Evolutionary conservation across 2,888 invertebrate species (phyloP).

Genomic region (Drosophila ezoana): DNA sequence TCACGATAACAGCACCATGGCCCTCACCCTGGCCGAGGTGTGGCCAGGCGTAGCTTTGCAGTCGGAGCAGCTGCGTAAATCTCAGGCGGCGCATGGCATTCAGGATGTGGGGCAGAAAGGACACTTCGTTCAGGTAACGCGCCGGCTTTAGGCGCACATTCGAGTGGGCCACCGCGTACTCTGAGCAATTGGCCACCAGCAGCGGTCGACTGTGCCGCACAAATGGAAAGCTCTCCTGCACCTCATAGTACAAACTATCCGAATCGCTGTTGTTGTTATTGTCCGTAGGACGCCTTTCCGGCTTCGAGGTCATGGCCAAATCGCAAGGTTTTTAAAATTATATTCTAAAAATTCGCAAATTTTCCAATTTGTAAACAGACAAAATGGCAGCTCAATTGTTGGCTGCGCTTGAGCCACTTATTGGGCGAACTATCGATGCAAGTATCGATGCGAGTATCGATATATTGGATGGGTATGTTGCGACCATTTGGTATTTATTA

Average conservation of each 20-base stretch:
- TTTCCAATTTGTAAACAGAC: neutral
- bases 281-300: neutral
- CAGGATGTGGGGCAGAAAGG: constrained; percentile 41
- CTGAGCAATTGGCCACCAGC: constrained; percentile 47
- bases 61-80: constrained; percentile 41
- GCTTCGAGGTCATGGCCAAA: neutral
- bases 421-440: neutral
- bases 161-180: constrained; percentile 56
- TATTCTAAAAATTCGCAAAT: neutral
- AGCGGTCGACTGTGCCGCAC: constrained; percentile 34
- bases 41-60: constrained; percentile 69
- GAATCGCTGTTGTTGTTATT: constrained; percentile 15
- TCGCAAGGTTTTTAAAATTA: too few relatives aligned
- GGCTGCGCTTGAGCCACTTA: constrained; percentile 25
- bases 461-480: neutral
- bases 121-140: constrained; percentile 41
- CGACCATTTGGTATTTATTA: neutral
- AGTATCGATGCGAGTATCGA: neutral
- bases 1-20: constrained; percentile 55
- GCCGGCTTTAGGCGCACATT: constrained; percentile 25
- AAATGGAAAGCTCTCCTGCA: constrained; percentile 6
- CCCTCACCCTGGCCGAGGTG: constrained; percentile 28
- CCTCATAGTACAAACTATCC: constrained; percentile 5
- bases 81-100: constrained; percentile 36
- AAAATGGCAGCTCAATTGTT: constrained; percentile 13